Conservation (phyloP, 2,888 invertebrate genomes). For the Blastobasis lacticolella region DNA sequence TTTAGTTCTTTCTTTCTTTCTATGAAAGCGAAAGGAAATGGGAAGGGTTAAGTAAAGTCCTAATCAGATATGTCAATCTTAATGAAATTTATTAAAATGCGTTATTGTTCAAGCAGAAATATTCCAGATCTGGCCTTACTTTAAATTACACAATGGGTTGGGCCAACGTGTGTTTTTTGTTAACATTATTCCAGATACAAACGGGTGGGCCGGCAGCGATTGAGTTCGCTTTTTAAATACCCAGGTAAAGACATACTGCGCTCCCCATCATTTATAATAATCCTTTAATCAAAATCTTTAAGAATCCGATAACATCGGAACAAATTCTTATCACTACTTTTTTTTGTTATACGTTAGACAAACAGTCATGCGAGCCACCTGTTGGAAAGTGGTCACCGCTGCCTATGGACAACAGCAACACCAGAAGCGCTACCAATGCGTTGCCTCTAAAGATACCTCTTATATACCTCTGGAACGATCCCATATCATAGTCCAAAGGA, state of each 20-base stretch:
- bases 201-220: slow-evolving; percentile 47
- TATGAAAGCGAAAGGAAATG: slow-evolving; percentile 29
- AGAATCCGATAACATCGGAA: too few relatives aligned
- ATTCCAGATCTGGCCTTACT: slow-evolving; percentile 51
- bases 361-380: too few relatives aligned
- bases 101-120: slow-evolving; percentile 66
- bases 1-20: slow-evolving; percentile 20
- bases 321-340: too few relatives aligned
- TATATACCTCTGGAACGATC: too few relatives aligned
- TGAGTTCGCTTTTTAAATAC: slow-evolving; percentile 56
- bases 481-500: too few relatives aligned
- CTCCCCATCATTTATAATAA: too few relatives aligned
- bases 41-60: slow-evolving; percentile 40
- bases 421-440: too few relatives aligned
- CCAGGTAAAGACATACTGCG: slow-evolving; percentile 5
- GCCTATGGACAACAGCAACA: too few relatives aligned
- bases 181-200: slow-evolving; percentile 14
- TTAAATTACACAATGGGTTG: slow-evolving; percentile 54
- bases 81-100: slow-evolving; percentile 69
- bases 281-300: too few relatives aligned
- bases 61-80: slow-evolving; percentile 68
- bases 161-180: slow-evolving; percentile 59
- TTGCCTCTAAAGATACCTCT: too few relatives aligned
- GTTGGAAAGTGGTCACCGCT: too few relatives aligned
- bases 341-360: too few relatives aligned